Base-by-base conservation (phyloP, 2,888 invertebrate species). In the Drosophila subquinaria region DNA sequence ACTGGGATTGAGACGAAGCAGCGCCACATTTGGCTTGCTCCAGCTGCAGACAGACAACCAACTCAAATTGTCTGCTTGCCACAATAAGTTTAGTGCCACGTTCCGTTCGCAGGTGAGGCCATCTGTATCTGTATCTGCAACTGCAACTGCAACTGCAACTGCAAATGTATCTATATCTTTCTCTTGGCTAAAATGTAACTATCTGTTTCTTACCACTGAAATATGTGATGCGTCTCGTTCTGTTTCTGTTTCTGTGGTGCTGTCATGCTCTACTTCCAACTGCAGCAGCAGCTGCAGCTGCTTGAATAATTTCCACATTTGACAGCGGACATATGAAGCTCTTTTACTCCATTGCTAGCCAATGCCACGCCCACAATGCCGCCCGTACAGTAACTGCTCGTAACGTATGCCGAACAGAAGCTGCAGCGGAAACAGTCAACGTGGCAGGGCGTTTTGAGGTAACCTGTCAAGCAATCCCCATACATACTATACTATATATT, bases 221-320 rank as follows among this genome's bases (percentile, higher is more conserved):
- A 73, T 66, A 71, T 70, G 62, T 53, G 65, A 48, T 66, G 70
- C 69, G 67, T 57, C 53, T 47, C 47, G 55, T 66, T 13, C 35
- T 33, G 20, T 20, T 23, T 10, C 43, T 30, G 20, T 10, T 74
- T 55, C 63, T 67, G 65, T 57, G 64, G 76, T 62, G 76, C 79
- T 79, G 87, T 82, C 76, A 84, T 80, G 86, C 87, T 73, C 79
- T 79, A 82, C 73, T 79, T 74, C 68, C 73, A 65, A 57, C 59
- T 67, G 61, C 80, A 71, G 79, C 65, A 81, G 63, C 65, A 81
- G 63, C 73, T 71, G 76, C 65, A 81, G 72, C 76, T 86, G 72
- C 76, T 86, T 82, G 89, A 87, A 87, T 89, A 84, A 89, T 89
- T 87, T 73, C 61, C 79, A 84, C 82, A 84, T 89, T 84, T 87